Evolutionary conservation across 2,888 invertebrate species (phyloP).

Genomic region (Allygus modestus): DNA sequence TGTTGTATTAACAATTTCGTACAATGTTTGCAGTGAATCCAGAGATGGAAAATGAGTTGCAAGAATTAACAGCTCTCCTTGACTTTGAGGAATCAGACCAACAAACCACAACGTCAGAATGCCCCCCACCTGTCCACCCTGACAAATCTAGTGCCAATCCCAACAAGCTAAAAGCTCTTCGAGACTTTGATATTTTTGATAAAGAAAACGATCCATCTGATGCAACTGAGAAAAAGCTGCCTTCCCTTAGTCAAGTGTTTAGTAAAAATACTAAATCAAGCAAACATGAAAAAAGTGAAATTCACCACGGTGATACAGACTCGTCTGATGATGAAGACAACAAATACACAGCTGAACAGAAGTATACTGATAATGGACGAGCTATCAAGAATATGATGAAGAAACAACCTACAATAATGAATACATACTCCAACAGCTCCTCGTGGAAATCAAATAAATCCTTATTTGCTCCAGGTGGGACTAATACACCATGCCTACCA

Average conservation of each 20-base stretch:
- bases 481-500: neutral
- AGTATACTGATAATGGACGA: constrained; percentile 84
- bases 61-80: constrained; percentile 12
- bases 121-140: too few relatives aligned
- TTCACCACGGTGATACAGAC: constrained; percentile 82
- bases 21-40: neutral
- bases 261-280: neutral
- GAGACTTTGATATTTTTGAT: neutral
- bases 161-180: neutral
- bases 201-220: neutral
- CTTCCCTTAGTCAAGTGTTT: neutral
- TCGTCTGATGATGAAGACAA: constrained; percentile 91
- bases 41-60: neutral
- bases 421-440: constrained; percentile 1
- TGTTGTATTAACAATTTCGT: too few relatives aligned
- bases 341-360: constrained; percentile 84
- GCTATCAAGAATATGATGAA: constrained; percentile 79
- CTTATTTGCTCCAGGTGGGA: neutral
- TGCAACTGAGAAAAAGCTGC: neutral
- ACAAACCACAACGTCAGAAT: neutral
- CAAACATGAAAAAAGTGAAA: constrained; percentile 71
- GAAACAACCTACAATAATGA: constrained; percentile 67
- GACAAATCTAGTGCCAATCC: too few relatives aligned
- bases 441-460: constrained; percentile 53
- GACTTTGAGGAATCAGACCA: neutral